A percentile compares a stretch with the other conserved stretches of the same genome.
These are phyloP conservation scores for Phyllotis vaccarum DNA, from an alignment of 2,797 vertebrate genomes.

Conservation along the genomic window DNA sequence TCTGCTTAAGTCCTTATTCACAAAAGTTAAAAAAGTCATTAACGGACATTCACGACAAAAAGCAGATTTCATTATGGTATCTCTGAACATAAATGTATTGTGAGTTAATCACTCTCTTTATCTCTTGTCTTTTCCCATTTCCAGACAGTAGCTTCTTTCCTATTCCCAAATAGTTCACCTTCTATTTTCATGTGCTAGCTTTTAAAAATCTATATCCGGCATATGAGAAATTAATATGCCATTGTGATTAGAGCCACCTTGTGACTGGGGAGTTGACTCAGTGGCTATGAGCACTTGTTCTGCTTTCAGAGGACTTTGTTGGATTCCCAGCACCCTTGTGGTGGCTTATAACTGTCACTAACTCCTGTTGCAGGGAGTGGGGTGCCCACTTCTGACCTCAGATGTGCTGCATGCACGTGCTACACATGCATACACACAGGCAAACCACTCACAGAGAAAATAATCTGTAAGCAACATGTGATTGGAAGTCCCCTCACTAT, in stretches of 20 bases:
- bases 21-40: not conserved
- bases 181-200: not conserved
- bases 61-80: not conserved
- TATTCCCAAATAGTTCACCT: not conserved
- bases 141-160: not conserved
- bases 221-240: not conserved
- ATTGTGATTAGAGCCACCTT: not conserved
- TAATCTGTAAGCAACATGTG: not conserved
- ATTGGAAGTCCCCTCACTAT: not conserved
- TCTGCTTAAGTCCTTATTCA: conserved; percentile 33
- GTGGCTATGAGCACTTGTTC: not conserved
- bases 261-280: not conserved
- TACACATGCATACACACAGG: not conserved
- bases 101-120: not conserved
- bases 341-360: not conserved
- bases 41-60: not conserved
- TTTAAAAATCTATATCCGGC: not conserved
- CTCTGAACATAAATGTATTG: not conserved
- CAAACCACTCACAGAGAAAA: not conserved
- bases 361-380: not conserved
- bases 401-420: not conserved
- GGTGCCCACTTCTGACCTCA: not conserved
- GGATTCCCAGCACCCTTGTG: not conserved
- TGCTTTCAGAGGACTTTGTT: not conserved
- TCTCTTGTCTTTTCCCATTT: not conserved